phyloP scores from a whole-genome alignment of 2,797 vertebrate species.

The Dendrocincla fuliginosa region DNA sequence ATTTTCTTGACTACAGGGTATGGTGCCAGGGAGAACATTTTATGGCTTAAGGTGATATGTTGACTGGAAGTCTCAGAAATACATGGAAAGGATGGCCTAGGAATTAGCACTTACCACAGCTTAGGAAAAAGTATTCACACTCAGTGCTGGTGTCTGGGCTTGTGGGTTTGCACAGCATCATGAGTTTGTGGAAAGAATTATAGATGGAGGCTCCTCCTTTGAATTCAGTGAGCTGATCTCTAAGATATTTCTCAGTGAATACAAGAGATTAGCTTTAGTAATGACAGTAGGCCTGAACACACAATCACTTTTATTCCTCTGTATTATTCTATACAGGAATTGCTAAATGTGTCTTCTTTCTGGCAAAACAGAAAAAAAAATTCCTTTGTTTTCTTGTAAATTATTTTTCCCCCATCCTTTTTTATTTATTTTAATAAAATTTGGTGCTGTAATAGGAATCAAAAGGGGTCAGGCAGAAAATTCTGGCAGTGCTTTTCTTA shows the following conservation, averaged over 20 bases:
- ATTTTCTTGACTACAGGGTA: neutral
- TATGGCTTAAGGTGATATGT: neutral
- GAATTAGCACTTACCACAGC: neutral
- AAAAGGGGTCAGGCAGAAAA: neutral
- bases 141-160: neutral
- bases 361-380: neutral
- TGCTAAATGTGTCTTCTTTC: neutral
- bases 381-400: neutral
- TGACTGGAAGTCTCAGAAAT: neutral
- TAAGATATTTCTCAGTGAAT: neutral
- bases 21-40: neutral
- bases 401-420: accelerated
- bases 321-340: neutral
- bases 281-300: neutral
- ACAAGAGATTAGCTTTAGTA: neutral
- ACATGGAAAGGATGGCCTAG: neutral
- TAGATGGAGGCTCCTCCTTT: neutral
- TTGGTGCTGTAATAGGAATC: neutral
- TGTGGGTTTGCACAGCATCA: neutral
- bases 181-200: neutral
- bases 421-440: neutral
- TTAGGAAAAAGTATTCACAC: neutral
- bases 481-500: neutral
- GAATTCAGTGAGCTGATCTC: neutral
- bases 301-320: neutral